phyloP scores from a whole-genome alignment of 2,797 vertebrate genomes.

The Enteromius paludinosus region DNA sequence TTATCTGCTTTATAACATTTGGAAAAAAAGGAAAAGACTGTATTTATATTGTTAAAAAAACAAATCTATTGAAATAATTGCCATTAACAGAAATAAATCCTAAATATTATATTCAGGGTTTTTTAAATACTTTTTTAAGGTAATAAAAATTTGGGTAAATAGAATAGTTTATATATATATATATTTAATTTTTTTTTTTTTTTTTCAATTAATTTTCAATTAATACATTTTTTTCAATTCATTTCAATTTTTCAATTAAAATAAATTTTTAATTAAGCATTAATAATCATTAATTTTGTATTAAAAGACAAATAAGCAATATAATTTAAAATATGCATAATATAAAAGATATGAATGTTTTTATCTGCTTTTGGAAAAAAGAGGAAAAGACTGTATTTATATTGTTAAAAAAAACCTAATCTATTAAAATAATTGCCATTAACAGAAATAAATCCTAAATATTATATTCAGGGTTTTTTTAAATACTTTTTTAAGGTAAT shows the following conservation, averaged over 20 bases:
- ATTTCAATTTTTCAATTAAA: too few relatives aligned
- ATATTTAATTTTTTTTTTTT: too few relatives aligned
- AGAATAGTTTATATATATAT: too few relatives aligned
- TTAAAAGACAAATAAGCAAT: neutral
- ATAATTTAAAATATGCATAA: neutral
- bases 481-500: neutral
- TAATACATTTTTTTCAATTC: too few relatives aligned
- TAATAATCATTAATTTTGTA: too few relatives aligned
- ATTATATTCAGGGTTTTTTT: neutral
- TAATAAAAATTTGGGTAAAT: neutral
- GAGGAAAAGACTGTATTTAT: neutral
- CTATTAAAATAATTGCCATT: neutral
- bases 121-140: neutral
- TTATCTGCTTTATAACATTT: neutral
- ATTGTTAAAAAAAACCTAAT: neutral
- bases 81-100: neutral
- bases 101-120: neutral
- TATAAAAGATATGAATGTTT: neutral
- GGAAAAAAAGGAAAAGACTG: neutral
- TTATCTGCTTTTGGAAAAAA: neutral
- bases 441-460: neutral
- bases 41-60: neutral
- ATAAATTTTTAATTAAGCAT: too few relatives aligned
- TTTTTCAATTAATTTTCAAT: too few relatives aligned
- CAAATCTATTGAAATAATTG: neutral